These are phyloP conservation scores for Onthophagus taurus DNA, from an alignment of 1,140 invertebrate species.

Conservation along the genomic window DNA sequence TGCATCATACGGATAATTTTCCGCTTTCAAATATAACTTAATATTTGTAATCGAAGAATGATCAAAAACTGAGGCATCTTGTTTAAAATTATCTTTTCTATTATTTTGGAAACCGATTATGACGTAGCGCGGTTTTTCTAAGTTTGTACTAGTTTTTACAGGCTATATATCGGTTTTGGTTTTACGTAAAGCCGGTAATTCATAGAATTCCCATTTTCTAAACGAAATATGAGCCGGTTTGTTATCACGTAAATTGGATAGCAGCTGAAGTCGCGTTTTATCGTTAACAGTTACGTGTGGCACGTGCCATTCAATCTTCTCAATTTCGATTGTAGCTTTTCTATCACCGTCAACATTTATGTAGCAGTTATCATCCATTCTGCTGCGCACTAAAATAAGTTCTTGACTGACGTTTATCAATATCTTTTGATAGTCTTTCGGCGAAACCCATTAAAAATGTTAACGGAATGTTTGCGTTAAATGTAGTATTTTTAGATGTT, in stretches of 20 bases:
- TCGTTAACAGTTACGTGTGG: constrained; percentile 15
- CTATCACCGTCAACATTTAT: background rate
- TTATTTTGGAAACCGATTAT: constrained; percentile 14
- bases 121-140: constrained; percentile 19
- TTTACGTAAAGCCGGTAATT: constrained; percentile 4
- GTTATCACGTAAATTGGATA: constrained; percentile 13
- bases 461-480: constrained; percentile 36
- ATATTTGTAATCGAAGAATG: constrained; percentile 10
- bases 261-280: constrained; percentile 12
- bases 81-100: constrained; percentile 8
- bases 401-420: constrained; percentile 39
- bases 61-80: constrained; percentile 13
- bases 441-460: constrained; percentile 37
- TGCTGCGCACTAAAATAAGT: constrained; percentile 34
- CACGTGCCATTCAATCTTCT: constrained; percentile 18
- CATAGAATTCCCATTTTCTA: constrained; percentile 14
- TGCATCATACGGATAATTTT: constrained; percentile 30
- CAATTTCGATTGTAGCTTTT: constrained; percentile 8
- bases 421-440: constrained; percentile 41
- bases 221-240: constrained; percentile 12
- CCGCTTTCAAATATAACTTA: constrained; percentile 27
- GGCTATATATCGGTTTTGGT: constrained; percentile 13
- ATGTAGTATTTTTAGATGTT: constrained; percentile 20
- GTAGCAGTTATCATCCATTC: constrained; percentile 24
- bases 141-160: constrained; percentile 15